Base-by-base conservation (phyloP, 1,140 invertebrate species). In the Popillia japonica region DNA sequence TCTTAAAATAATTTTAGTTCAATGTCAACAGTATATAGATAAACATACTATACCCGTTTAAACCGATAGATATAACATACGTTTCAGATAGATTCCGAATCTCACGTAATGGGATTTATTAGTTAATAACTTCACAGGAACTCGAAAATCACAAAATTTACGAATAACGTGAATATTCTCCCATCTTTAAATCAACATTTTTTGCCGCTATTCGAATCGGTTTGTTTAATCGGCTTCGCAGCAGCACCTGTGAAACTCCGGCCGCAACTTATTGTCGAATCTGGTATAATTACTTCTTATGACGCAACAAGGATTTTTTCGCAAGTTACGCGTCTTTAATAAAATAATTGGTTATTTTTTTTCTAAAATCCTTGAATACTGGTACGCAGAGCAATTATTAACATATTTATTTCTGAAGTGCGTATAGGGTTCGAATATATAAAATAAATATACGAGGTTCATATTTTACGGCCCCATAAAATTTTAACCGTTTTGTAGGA, bases 271-370 rank as follows among this genome's bases (percentile, higher is more conserved):
- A 68, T 68, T 68, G 27, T 68, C 22, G 11, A 22, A 14, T 68
- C 61, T 68, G 61, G 20, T 68, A 22, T 68, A 61, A 61, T 61
- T 61, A 61, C 9, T 22, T 61, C 7, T 22, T 1, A 68, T 68
- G 61, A 68, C 61, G 61, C 61, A 68, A 4, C 27, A 68, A 68
- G 27, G 20, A 22, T 27, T 23, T 34, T 68, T 34, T 34, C 61
- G 3, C 22, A 14, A 68, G 61, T 27, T 61, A 61, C 59, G n/a
- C n/a, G 20, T n/a, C 22, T 9, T 68, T 68, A 68, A 68, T 68
- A 68, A 68, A 68, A 68, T 68, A 68, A 68, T 68, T 68, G 27
- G 61, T 68, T 68, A 68, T 68, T 68, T 68, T 68, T 64, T 68
- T 48, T 17, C 44, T 27, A 34, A 68, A 68, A 68, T 68, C 61